Conservation (phyloP, 92 coral and sea anemone genomes). For the Virgularia gustaviana region DNA sequence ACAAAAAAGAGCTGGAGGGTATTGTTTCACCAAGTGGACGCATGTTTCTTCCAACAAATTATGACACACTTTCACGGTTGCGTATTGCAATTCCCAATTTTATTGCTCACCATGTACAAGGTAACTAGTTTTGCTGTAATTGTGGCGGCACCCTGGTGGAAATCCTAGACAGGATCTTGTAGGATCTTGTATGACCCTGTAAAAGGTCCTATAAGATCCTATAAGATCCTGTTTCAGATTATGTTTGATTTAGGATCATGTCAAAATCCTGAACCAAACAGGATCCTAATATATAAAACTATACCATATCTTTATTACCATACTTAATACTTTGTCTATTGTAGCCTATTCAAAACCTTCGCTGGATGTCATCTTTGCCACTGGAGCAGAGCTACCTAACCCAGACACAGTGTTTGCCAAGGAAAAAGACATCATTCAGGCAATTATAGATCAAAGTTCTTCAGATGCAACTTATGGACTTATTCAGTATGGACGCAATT, state of each 20-base stretch:
- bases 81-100: neutral
- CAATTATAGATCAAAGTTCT: slow-evolving; percentile 45
- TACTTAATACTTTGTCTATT: neutral
- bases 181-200: no score
- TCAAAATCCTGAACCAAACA: no score
- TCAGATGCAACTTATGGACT: slow-evolving; percentile 43
- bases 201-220: no score
- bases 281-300: no score
- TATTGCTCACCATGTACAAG: slow-evolving; percentile 13
- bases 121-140: neutral
- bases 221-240: no score
- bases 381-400: slow-evolving; percentile 32
- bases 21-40: slow-evolving; percentile 47
- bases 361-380: slow-evolving; percentile 47
- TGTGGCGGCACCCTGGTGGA: no score
- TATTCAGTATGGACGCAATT: slow-evolving; percentile 42
- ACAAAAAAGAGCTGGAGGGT: slow-evolving; percentile 54
- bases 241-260: no score
- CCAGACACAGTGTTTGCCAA: slow-evolving; percentile 28
- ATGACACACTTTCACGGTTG: slow-evolving; percentile 1
- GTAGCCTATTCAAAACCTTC: slow-evolving; percentile 13
- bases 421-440: slow-evolving; percentile 36
- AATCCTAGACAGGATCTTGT: no score
- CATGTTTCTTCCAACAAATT: neutral
- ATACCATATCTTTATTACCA: no score